A percentile compares a stretch with the other conserved stretches of the same genome.
These are phyloP conservation scores for Nasalis larvatus DNA, from an alignment of 2,113 vertebrate genomes.

Conservation along the genomic window DNA sequence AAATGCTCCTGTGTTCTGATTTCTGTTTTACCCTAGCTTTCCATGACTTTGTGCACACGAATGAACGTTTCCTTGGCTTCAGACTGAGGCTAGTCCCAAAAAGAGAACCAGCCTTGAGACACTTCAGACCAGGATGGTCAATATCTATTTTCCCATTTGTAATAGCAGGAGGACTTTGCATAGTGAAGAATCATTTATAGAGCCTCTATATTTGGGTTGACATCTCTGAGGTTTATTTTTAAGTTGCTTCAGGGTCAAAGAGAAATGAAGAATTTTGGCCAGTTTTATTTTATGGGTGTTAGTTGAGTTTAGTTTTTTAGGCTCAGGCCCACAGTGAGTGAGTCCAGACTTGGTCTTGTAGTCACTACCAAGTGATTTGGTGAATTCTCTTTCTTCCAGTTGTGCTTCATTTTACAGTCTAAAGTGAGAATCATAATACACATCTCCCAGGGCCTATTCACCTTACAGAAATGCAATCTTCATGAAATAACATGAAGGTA, in stretches of 20 bases:
- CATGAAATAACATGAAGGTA: slow-evolving; percentile 39
- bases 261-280: slow-evolving; percentile 2
- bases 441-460: slow-evolving; percentile 45
- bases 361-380: not conserved
- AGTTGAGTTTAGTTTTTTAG: not conserved
- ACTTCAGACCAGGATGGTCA: not conserved
- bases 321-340: not conserved
- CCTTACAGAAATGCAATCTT: slow-evolving; percentile 41
- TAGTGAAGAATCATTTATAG: slow-evolving; percentile 7
- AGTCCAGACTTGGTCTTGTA: not conserved
- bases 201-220: slow-evolving; percentile 23
- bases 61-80: slow-evolving; percentile 15
- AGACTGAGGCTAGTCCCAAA: not conserved
- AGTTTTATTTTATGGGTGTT: slow-evolving; percentile 17
- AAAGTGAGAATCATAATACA: not conserved
- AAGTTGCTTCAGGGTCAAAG: not conserved
- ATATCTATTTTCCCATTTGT: not conserved
- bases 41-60: not conserved
- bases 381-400: not conserved
- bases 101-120: not conserved
- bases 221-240: slow-evolving; percentile 1
- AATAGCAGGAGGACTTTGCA: not conserved
- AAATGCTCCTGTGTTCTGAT: not conserved
- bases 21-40: not conserved
- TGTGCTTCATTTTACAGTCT: slow-evolving; percentile 15